Conservation (phyloP, 2,113 vertebrate genomes). For the Sorex araneus region DNA sequence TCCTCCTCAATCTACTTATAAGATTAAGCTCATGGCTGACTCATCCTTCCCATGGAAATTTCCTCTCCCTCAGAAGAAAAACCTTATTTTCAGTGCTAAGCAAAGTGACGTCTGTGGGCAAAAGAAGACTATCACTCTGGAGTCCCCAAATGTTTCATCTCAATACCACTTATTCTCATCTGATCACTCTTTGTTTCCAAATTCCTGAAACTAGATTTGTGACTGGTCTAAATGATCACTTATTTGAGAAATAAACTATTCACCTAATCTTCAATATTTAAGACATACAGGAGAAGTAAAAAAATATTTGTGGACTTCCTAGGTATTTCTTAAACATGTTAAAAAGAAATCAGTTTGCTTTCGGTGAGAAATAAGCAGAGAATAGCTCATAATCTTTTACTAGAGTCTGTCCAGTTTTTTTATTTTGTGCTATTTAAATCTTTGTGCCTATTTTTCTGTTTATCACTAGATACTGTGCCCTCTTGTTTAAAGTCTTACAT, state of each 20-base stretch:
- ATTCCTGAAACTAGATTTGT: background rate
- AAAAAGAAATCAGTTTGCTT: background rate
- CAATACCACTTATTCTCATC: background rate
- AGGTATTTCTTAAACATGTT: background rate
- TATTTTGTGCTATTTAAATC: background rate
- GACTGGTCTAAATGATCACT: background rate
- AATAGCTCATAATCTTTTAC: background rate
- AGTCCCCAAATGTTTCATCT: background rate
- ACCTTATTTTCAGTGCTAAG: background rate
- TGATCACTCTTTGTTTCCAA: background rate
- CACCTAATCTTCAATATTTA: background rate
- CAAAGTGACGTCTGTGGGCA: background rate
- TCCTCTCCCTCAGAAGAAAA: background rate
- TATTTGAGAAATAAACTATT: background rate
- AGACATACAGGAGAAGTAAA: background rate
- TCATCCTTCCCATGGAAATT: background rate
- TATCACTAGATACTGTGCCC: background rate
- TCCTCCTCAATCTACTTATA: background rate
- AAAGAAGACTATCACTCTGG: background rate
- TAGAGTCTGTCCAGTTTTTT: background rate
- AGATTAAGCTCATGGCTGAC: background rate
- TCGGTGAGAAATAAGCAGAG: slow-evolving; percentile 29
- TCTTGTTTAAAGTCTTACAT: background rate
- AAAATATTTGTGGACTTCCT: background rate
- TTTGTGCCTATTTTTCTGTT: slow-evolving; percentile 15